Conservation (phyloP, 1,140 invertebrate genomes). For the Ptiloglossa arizonensis region DNA sequence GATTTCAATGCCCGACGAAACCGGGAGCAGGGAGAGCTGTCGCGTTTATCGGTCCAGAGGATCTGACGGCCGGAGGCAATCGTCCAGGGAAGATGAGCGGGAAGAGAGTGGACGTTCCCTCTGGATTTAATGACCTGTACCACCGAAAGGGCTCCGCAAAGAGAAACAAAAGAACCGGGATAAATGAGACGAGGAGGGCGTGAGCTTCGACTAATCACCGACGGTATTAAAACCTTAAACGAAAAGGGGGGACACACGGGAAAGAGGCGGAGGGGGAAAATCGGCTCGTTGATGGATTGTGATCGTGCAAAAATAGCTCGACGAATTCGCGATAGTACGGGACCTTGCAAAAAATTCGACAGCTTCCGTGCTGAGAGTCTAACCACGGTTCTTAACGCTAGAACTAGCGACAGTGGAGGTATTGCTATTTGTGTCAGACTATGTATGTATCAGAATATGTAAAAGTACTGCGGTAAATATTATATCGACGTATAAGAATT, state of each 20-base stretch:
- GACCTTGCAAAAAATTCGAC: not conserved
- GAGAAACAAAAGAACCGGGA: slow-evolving; percentile 36
- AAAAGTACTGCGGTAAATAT: no score
- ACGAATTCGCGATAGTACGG: not conserved
- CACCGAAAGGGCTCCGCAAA: slow-evolving; percentile 49
- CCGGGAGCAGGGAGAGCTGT: slow-evolving; percentile 48
- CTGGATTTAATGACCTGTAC: slow-evolving; percentile 58
- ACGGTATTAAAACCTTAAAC: slow-evolving; percentile 44
- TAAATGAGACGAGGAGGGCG: slow-evolving; percentile 53
- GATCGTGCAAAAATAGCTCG: slow-evolving; percentile 12
- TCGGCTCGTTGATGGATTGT: slow-evolving; percentile 9
- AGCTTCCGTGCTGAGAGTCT: no score
- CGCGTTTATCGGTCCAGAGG: slow-evolving; percentile 63
- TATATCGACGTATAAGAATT: no score
- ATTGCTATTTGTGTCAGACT: no score
- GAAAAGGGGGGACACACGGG: no score
- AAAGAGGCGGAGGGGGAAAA: not conserved
- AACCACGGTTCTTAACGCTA: no score
- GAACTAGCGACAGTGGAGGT: no score
- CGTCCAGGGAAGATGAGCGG: slow-evolving; percentile 30
- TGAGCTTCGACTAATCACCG: slow-evolving; percentile 40
- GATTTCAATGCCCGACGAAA: slow-evolving; percentile 52
- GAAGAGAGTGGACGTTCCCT: slow-evolving; percentile 24
- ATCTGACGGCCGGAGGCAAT: slow-evolving; percentile 59
- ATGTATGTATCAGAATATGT: no score